Conservation (phyloP, 1,140 invertebrate species). For the Agrypnia vestita region DNA sequence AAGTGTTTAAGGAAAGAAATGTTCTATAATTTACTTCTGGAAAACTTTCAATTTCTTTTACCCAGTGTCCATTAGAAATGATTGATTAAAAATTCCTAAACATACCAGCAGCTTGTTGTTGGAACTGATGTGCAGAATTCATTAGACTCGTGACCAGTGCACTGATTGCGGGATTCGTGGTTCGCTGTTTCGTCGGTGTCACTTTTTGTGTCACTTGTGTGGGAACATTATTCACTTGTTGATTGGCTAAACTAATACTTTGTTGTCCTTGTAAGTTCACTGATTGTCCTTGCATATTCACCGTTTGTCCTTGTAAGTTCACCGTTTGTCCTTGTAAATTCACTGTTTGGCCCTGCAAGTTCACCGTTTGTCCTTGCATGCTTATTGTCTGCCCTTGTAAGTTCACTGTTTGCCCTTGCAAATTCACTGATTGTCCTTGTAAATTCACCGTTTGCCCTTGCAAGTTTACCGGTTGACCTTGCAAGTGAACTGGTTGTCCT, state of each 20-base stretch:
- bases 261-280: slow-evolving; percentile 43
- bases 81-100: neutral
- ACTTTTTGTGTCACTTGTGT: slow-evolving; percentile 65
- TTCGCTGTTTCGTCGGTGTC: slow-evolving; percentile 75
- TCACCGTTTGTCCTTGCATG: slow-evolving; percentile 32
- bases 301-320: neutral
- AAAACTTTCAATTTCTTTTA: too few species aligned
- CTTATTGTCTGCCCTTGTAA: neutral
- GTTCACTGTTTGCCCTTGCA: slow-evolving; percentile 7
- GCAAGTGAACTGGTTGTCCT: neutral
- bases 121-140: slow-evolving; percentile 86
- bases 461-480: too few species aligned
- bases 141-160: slow-evolving; percentile 84
- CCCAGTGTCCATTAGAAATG: too few species aligned
- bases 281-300: slow-evolving; percentile 40
- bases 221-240: slow-evolving; percentile 46
- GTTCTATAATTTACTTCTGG: too few species aligned
- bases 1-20: too few species aligned
- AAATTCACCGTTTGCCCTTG: too few species aligned
- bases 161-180: slow-evolving; percentile 82
- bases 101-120: slow-evolving; percentile 77
- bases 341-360: neutral
- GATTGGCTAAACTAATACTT: slow-evolving; percentile 46
- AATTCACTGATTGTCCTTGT: too few species aligned
- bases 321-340: slow-evolving; percentile 37